Base-by-base conservation (phyloP, 2,113 vertebrate species). In the Ictidomys tridecemlineatus region DNA sequence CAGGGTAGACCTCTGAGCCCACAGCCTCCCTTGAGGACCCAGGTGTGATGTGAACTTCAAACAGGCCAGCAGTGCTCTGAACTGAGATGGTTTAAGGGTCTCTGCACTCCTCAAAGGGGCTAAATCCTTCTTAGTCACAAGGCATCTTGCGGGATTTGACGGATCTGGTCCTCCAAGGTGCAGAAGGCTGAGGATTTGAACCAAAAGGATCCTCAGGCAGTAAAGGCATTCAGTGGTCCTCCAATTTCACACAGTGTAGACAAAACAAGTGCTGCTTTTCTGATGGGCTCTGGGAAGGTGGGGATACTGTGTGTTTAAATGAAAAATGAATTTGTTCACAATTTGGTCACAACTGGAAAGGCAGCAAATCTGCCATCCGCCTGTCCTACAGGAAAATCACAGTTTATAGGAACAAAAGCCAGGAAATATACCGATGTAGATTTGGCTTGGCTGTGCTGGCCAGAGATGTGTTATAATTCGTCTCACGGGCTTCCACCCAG, bases 81-180 rank as follows among this genome's bases (percentile, higher is more conserved):
- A 37, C 56, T 9, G 8, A n/a, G 61, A 80, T 26, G 0, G 6
- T 4, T 28, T n/a, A 30, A 77, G n/a, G 42, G 39, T 24, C 61
- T 78, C 32, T 61, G 26, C 16, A 85, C 69, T 56, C 56, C 17
- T 34, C 32, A 39, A 83, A 77, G 22, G 16, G 70, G 22, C 18
- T 45, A 37, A 69, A n/a, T 73, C 17, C 16, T 70, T 79, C 24
- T 74, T 34, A 30, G 4, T 67, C 24, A 4, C 18, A 72, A 65
- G 18, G 4, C 0, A 26, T 77, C 79, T 65, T 10, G 0, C 70
- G n/a, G 24, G 20, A 48, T 56, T 42, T 85, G 39, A 94, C 13
- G 22, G 65, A 42, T 48, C 39, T 92, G 32, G 26, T 34, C 82
- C 32, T 22, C 12, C 0, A 0, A 4, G 53, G 48, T 20, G 0